Evolutionary conservation across 1,140 invertebrate genomes (phyloP), one percentile per base, ranked within the genome.

Genomic region (Temnothorax longispinosus): DNA sequence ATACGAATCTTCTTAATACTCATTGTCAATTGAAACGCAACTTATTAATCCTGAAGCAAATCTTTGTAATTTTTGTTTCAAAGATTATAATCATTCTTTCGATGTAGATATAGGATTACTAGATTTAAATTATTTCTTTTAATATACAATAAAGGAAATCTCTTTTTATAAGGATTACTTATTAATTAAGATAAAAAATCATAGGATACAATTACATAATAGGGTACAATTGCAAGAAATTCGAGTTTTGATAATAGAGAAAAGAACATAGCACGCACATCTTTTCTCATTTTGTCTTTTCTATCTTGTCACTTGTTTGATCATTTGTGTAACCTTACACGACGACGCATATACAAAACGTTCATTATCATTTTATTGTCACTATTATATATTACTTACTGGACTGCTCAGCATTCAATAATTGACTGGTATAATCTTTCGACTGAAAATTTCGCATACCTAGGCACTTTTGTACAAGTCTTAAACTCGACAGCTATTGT

Each of bases 401-500:
- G 27, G 27, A 27, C 27, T 27, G 35, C 0, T 85, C 18, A 77
- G 38, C 4, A 32, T 35, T 78, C 47, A 44, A 64, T 65, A 85
- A 64, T 64, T 52, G 60, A 27, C 72, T 27, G n/a, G 35, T 67
- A 18, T n/a, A n/a, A n/a, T 69, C 27, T 69, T n/a, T 44, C 21
- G 64, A 1, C 2, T 21, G 64, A 47, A 15, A 60, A 72, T 44
- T 10, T 77, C 58, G 35, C 4, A 44, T 78, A 76, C 32, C n/a
- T 76, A 41, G 47, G 6, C 38, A 35, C 7, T 38, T 21, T 72
- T 52, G 54, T 13, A 8, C 13, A 50, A n/a, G 11, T 35, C 47
- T 65, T 35, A 87, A 71, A 50, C 35, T 77, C 7, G 44, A 87
- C 82, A 76, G 52, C 64, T 78, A 81, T 65, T 69, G 67, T 52